Conservation (phyloP, 2,888 invertebrate genomes). For the Anthoptus insignis region DNA sequence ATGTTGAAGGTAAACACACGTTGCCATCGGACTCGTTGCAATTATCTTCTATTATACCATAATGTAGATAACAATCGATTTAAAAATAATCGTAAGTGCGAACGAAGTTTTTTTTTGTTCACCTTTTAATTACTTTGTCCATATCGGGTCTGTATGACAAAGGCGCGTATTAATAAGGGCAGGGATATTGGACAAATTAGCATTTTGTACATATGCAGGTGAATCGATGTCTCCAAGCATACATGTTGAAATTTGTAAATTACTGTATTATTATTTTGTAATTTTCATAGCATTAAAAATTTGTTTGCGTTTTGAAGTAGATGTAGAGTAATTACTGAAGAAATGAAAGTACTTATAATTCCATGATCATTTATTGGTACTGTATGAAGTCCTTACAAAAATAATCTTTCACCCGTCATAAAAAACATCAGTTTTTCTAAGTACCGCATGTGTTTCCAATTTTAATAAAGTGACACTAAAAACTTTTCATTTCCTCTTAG, state of each 20-base stretch:
- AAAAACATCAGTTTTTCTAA: too few species aligned
- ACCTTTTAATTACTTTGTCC: slow-evolving; percentile 25
- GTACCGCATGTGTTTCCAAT: too few species aligned
- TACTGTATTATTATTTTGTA: neutral
- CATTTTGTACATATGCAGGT: slow-evolving; percentile 4
- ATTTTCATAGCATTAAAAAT: too few species aligned
- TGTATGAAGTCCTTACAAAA: too few species aligned
- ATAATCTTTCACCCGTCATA: too few species aligned
- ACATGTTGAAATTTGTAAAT: slow-evolving; percentile 11
- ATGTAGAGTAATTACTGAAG: too few species aligned
- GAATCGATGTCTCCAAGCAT: neutral
- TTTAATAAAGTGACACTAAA: too few species aligned
- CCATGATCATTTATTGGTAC: too few species aligned
- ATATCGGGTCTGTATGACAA: slow-evolving; percentile 13
- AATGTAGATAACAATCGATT: slow-evolving; percentile 28
- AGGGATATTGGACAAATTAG: neutral
- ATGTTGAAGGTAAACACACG: slow-evolving; percentile 32
- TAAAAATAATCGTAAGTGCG: slow-evolving; percentile 10
- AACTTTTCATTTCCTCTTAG: too few species aligned
- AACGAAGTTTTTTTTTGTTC: slow-evolving; percentile 9
- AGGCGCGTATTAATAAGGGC: slow-evolving; percentile 7
- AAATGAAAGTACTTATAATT: too few species aligned
- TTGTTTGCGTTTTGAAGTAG: too few species aligned
- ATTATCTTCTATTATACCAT: slow-evolving; percentile 32
- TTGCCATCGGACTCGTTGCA: slow-evolving; percentile 23